A percentile compares a stretch with the other conserved stretches of the same genome.
Evolutionary conservation across 2,113 vertebrate genomes (phyloP).

Genomic region (Tenrec ecaudatus): DNA sequence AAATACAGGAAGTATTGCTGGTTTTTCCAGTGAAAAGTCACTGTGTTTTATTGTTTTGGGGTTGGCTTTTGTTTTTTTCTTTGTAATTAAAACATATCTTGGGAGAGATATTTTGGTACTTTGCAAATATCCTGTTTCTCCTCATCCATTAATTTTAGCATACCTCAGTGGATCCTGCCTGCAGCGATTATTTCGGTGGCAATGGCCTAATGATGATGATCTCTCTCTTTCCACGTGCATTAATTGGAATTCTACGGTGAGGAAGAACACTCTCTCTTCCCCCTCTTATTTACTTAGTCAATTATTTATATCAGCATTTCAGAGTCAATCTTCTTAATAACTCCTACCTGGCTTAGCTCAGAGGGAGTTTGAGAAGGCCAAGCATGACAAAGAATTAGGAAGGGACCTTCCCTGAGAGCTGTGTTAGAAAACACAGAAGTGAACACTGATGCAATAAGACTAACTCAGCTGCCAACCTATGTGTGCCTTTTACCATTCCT

Average conservation of each 20-base stretch:
- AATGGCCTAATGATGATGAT: conserved; percentile 39
- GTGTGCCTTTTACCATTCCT: neutral
- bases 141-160: conserved; percentile 23
- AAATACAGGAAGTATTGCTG: neutral
- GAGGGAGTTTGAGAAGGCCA: conserved; percentile 11
- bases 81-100: neutral
- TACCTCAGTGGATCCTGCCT: conserved; percentile 16
- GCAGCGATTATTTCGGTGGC: conserved; percentile 41
- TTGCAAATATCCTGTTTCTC: neutral
- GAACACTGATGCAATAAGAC: neutral
- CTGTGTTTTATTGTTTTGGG: no score
- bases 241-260: conserved; percentile 53
- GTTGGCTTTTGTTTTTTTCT: neutral
- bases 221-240: conserved; percentile 42
- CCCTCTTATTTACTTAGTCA: conserved; percentile 52
- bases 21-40: neutral
- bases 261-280: conserved; percentile 14
- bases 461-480: neutral
- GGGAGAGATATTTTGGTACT: neutral
- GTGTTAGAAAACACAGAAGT: neutral
- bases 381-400: neutral
- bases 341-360: neutral
- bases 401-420: neutral
- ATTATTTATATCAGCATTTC: conserved; percentile 55
- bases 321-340: conserved; percentile 63